phyloP scores from a whole-genome alignment of 2,888 invertebrate genomes.

The Drosophila mayaguana region DNA sequence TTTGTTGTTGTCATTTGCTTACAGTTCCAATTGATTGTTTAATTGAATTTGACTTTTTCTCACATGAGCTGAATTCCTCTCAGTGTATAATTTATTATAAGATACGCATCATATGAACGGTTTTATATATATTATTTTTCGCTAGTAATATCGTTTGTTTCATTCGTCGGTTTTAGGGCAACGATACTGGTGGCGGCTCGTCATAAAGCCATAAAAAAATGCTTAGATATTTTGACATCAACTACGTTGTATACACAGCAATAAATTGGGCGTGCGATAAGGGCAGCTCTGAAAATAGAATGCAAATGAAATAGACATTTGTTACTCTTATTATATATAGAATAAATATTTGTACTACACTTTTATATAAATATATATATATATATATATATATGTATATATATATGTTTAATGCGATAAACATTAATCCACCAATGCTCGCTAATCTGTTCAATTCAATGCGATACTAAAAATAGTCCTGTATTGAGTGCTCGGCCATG shows the following conservation, averaged over 20 bases:
- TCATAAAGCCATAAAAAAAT: constrained; percentile 29
- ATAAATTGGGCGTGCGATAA: constrained; percentile 39
- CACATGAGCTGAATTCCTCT: constrained; percentile 31
- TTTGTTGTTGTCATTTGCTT: constrained; percentile 1
- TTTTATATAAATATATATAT: too few species aligned
- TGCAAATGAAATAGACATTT: constrained; percentile 20
- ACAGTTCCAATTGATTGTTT: constrained; percentile 26
- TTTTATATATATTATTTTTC: background rate
- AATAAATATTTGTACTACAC: constrained; percentile 12
- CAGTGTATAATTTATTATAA: constrained; percentile 35
- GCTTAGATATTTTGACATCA: constrained; percentile 18
- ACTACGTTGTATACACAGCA: background rate
- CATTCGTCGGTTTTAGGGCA: background rate
- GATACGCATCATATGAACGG: background rate
- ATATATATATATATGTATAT: too few species aligned
- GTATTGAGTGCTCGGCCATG: background rate
- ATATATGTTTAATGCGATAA: constrained; percentile 31
- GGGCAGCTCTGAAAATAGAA: constrained; percentile 19
- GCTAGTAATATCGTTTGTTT: constrained; percentile 3
- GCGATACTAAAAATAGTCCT: background rate
- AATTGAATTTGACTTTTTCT: constrained; percentile 24
- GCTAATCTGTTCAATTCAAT: constrained; percentile 23
- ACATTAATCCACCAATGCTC: constrained; percentile 7
- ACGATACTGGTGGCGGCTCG: constrained; percentile 19
- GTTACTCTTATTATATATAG: background rate